These are phyloP conservation scores for Marisa cornuarietis DNA, from an alignment of 1,140 invertebrate genomes.

Conservation along the genomic window DNA sequence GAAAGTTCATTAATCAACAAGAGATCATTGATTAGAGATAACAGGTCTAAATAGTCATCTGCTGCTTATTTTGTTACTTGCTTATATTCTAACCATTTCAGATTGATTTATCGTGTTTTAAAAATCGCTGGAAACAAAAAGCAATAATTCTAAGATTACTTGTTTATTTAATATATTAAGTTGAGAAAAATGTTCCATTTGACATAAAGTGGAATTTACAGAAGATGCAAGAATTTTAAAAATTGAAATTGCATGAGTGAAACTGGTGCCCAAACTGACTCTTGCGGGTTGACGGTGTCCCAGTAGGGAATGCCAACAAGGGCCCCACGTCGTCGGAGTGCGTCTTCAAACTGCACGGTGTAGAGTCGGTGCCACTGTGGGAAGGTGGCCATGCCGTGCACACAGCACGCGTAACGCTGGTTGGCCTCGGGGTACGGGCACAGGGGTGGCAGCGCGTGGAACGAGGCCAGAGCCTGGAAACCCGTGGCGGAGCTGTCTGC, in stretches of 20 bases:
- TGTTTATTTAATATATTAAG: no score
- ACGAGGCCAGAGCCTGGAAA: constrained; percentile 37
- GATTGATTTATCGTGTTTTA: no score
- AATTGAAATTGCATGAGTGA: no score
- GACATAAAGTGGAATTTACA: no score
- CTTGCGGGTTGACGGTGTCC: constrained; percentile 25
- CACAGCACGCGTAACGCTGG: constrained; percentile 37
- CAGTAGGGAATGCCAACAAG: constrained; percentile 39
- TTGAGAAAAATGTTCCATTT: no score
- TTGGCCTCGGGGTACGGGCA: constrained; percentile 32
- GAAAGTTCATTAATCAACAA: no score
- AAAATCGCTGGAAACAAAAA: no score
- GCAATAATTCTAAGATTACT: no score
- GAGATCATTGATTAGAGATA: no score
- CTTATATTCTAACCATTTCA: no score
- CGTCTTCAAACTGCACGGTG: constrained; percentile 43
- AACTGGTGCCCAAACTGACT: not conserved
- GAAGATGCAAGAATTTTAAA: no score
- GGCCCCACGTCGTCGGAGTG: constrained; percentile 34
- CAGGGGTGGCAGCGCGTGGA: constrained; percentile 37
- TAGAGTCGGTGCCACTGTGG: constrained; percentile 43
- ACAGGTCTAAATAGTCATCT: not conserved
- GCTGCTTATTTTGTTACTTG: no score
- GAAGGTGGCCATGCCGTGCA: constrained; percentile 41
- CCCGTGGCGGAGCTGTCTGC: constrained; percentile 35